Evolutionary conservation across 2,113 vertebrate genomes (phyloP), one percentile per base, ranked within the genome.

Genomic region (Macaca fascicularis): DNA sequence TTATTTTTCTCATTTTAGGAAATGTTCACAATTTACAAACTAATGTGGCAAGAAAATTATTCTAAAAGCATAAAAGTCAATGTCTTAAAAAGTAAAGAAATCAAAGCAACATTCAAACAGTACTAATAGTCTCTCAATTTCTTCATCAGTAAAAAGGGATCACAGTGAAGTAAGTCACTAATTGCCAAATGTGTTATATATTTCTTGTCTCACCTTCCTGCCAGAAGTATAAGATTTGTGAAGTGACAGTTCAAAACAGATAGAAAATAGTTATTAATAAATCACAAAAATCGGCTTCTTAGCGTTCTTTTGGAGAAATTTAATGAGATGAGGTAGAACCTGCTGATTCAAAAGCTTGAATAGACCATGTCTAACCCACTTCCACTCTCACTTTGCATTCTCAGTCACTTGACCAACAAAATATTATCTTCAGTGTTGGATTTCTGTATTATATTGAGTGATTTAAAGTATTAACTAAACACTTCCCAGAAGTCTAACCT

Each of bases 1-100:
- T 93, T 81, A 86, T 32, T 83, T 95, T 94, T 79, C 52, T 95
- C 32, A 40, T 74, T 94, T 94, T 9, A 67, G 64, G 8, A 97
- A 95, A 61, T n/a, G 32, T 19, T 95, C 32, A 78, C 32, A 95
- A 90, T 74, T 85, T 61, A 75, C 61, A 95, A 94, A 50, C 70
- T 97, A 85, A 81, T 48, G 4, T 81, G 22, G 4, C 16, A 80
- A 90, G 55, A 88, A 92, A 96, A 82, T 52, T 89, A 91, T 59
- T 89, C 45, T 86, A 61, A 76, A 94, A 93, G 23, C 61, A 95
- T 7, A 35, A 57, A 85, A 94, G 25, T n/a, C 69, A 96, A 38
- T 27, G 12, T 67, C 27, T 90, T 92, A 95, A 69, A 94, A 90
- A 80, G 4, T 27, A 6, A 93, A 76, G 5, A 83, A 61, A 89